Evolutionary conservation across 2,113 vertebrate genomes (phyloP).

Genomic region (Oncorhynchus masou): DNA sequence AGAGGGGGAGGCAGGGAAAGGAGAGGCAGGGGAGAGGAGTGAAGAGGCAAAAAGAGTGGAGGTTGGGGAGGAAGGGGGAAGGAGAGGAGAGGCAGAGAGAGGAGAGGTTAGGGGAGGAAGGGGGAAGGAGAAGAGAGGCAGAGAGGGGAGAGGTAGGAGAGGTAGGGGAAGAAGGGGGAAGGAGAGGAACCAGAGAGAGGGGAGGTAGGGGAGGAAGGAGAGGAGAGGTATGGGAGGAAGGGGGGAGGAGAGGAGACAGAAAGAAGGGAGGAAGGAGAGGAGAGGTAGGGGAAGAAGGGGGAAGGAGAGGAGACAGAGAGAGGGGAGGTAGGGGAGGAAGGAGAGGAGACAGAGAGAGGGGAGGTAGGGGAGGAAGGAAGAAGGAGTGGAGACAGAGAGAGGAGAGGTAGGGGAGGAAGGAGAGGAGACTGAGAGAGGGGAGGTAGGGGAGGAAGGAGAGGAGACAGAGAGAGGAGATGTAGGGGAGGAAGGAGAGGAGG

Average conservation of each 20-base stretch:
- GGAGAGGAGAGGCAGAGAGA: background rate
- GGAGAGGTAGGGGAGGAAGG: conserved; percentile 9
- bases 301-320: background rate
- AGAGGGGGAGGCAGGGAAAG: no score
- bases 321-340: conserved; percentile 22
- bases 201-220: conserved; percentile 40
- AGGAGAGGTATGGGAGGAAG: conserved; percentile 20
- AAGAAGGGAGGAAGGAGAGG: background rate
- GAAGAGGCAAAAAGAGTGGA: conserved; percentile 30
- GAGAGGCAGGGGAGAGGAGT: conserved; percentile 1
- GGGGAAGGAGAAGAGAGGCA: background rate
- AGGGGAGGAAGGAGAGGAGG: background rate
- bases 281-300: background rate
- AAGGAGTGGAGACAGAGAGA: no score
- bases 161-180: conserved; percentile 29
- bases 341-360: conserved; percentile 13
- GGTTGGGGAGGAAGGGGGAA: conserved; percentile 45
- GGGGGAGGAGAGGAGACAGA: background rate
- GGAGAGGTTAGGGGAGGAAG: conserved; percentile 40
- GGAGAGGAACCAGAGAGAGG: conserved; percentile 35
- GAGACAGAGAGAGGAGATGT: background rate
- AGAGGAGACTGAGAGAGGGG: background rate
- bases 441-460: conserved; percentile 44
- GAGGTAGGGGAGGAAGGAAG: conserved; percentile 27
- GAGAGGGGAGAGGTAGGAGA: conserved; percentile 4